Percentiles rank a stretch among this genome's conserved stretches.
Evolutionary conservation across 2,113 vertebrate genomes (phyloP).

Genomic region (Origma solitaria): DNA sequence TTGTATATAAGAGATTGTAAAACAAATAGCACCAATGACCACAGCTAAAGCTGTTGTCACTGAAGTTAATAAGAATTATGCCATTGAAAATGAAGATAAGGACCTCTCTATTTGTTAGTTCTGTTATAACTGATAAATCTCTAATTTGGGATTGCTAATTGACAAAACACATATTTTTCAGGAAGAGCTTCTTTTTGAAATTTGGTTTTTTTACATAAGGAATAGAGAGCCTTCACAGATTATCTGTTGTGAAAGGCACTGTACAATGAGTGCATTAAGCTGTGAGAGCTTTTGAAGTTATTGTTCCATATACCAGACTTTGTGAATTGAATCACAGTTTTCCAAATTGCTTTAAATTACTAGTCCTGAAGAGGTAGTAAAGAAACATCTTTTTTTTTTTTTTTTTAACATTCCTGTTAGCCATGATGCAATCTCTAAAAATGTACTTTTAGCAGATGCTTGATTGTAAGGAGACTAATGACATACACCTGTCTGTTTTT

Average conservation of each 20-base stretch:
- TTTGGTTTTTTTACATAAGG: background rate
- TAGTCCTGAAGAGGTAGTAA: background rate
- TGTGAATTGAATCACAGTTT: background rate
- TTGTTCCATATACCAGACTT: background rate
- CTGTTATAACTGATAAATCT: background rate
- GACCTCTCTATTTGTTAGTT: background rate
- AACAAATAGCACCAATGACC: background rate
- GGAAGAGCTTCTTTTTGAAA: background rate
- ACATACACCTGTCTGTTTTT: conserved; percentile 44
- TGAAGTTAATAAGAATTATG: background rate
- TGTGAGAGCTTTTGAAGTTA: background rate
- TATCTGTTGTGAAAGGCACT: background rate
- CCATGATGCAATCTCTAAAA: background rate
- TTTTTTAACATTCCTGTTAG: background rate
- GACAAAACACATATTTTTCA: background rate
- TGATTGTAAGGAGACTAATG: conserved; percentile 28
- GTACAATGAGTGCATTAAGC: background rate
- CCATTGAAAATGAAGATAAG: background rate
- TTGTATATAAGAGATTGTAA: background rate
- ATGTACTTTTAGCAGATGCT: conserved; percentile 27
- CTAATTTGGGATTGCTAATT: background rate
- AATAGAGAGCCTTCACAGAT: background rate
- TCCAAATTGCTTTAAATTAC: background rate
- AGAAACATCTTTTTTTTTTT: background rate
- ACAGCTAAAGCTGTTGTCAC: background rate